Evolutionary conservation across 2,113 vertebrate species (phyloP).

Genomic region (Coryphaenoides rupestris): DNA sequence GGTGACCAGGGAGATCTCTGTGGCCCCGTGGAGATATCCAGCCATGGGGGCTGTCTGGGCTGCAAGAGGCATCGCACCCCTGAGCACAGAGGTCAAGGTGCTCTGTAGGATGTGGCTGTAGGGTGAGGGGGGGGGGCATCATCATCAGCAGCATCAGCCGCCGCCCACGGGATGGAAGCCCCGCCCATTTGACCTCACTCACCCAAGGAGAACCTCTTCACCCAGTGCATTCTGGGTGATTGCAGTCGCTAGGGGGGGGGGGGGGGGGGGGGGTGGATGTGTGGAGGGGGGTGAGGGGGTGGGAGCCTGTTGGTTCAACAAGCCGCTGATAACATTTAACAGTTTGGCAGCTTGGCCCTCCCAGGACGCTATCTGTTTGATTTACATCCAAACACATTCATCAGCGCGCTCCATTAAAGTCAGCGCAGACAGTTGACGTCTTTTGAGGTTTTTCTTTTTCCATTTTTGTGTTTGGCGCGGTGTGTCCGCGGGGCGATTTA

Average conservation of each 20-base stretch:
- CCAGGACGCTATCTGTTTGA: slow-evolving; percentile 44
- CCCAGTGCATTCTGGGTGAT: background rate
- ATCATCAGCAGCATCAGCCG: background rate
- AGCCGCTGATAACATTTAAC: slow-evolving; percentile 64
- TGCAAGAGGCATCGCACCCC: slow-evolving; percentile 28
- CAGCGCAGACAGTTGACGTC: background rate
- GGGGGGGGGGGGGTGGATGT: too few species aligned
- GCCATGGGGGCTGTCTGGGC: slow-evolving; percentile 2
- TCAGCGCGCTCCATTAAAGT: slow-evolving; percentile 26
- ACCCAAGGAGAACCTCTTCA: slow-evolving; percentile 1
- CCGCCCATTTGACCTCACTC: slow-evolving; percentile 9
- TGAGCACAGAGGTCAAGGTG: slow-evolving; percentile 35
- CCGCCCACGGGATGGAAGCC: slow-evolving; percentile 4
- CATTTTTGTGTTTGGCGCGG: too few species aligned
- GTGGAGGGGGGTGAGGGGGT: too few species aligned
- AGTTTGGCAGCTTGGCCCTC: slow-evolving; percentile 36
- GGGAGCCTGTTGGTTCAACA: slow-evolving; percentile 71
- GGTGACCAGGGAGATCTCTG: slow-evolving; percentile 35
- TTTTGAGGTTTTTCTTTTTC: background rate
- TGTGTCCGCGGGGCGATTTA: too few species aligned
- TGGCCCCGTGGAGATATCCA: slow-evolving; percentile 22
- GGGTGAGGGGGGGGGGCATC: slow-evolving; percentile 16
- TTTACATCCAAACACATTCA: slow-evolving; percentile 53
- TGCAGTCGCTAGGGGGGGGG: too few species aligned
- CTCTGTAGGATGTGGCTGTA: slow-evolving; percentile 30